Base-by-base conservation (phyloP, 2,113 vertebrate species). In the Salvelinus fontinalis region DNA sequence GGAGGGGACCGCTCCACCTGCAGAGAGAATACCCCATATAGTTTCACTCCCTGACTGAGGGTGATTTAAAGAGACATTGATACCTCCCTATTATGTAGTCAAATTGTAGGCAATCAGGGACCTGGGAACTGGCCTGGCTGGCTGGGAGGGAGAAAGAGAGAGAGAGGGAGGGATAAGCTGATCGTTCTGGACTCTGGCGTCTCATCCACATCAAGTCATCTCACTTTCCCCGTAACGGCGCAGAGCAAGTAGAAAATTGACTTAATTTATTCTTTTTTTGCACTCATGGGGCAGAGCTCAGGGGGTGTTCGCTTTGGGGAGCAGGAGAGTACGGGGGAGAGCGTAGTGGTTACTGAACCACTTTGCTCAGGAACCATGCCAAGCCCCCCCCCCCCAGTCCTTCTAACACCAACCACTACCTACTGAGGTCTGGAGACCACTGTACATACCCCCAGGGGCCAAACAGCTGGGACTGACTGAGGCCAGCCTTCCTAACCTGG, bases 241-340 rank as follows among this genome's bases (percentile, higher is more conserved):
- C 75, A 83, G 75, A 87, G 75, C 14, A 78, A 87, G 87, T 83
- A 81, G 83, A 81, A 89, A 89, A 92, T 87, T 84, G 78, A 86
- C 75, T 87, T 87, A 85, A 91, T 89, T 84, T 92, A 89, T 93
- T 93, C 89, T 89, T 89, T 39, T 18, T 12, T 26, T 4, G n/a
- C 84, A 86, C 85, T 79, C 84, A 67, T 14, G 79, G 74, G 83
- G 77, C 83, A 79, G 77, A 69, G 82, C 81, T 26, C 83, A 74
- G 77, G 74, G 71, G n/a, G 70, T 84, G 90, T 81, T 86, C 79
- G 79, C 86, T 84, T 84, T 74, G 29, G 87, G 80, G 85, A 89
- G 85, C 74, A 71, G 29, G 87, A 79, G 85, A 89, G 85, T 73
- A 71, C 76, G 24, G 65, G 68, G 57, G 69, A 85, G 71, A 2